phyloP scores from a whole-genome alignment of 2,888 invertebrate species.

The Cantharis flavilabris region DNA sequence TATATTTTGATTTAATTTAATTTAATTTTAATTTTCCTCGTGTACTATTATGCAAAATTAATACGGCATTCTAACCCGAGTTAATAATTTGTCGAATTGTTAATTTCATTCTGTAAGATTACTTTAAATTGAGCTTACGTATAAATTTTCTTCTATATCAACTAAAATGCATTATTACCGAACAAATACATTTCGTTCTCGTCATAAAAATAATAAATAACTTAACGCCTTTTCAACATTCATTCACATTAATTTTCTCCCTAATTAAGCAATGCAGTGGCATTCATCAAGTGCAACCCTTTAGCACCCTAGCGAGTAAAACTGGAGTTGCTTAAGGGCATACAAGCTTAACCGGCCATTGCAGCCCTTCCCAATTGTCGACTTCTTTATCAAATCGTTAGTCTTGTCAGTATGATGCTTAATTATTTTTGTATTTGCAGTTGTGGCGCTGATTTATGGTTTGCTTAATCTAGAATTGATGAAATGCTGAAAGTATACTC shows the following conservation, averaged over 20 bases:
- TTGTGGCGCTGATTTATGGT: conserved; percentile 44
- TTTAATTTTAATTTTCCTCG: neutral
- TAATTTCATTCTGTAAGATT: neutral
- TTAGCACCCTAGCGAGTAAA: conserved; percentile 40
- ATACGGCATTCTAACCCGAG: neutral
- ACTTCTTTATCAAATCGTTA: conserved; percentile 56
- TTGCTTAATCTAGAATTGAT: conserved; percentile 38
- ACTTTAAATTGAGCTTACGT: neutral
- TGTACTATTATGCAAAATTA: neutral
- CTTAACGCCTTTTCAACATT: conserved; percentile 10
- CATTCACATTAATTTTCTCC: conserved; percentile 53
- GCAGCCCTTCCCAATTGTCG: conserved; percentile 48
- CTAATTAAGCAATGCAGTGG: conserved; percentile 52
- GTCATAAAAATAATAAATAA: neutral
- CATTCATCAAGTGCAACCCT: conserved; percentile 47
- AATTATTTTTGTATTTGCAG: conserved; percentile 53
- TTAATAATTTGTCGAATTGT: neutral
- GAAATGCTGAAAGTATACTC: conserved; percentile 22
- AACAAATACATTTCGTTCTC: neutral
- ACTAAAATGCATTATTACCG: neutral
- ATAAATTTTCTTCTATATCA: neutral
- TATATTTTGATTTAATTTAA: neutral
- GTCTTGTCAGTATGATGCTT: conserved; percentile 51
- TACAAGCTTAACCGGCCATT: conserved; percentile 28
- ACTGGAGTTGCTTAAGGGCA: conserved; percentile 26